phyloP scores from a whole-genome alignment of 2,113 vertebrate species.

The Scortum barcoo region DNA sequence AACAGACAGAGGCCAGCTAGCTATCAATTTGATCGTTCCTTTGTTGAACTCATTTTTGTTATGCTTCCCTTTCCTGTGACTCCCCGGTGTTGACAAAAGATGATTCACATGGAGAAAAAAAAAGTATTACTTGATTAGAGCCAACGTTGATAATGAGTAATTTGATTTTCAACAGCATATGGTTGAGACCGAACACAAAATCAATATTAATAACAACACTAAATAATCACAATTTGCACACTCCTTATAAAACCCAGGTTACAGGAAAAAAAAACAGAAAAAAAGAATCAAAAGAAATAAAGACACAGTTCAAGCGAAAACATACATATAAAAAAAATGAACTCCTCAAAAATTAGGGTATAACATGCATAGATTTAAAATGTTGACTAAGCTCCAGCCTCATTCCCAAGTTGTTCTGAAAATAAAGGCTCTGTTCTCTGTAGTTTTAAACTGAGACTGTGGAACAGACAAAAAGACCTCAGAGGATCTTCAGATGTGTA shows the following conservation, averaged over 20 bases:
- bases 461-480: background rate
- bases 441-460: no score
- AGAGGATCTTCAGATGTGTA: background rate
- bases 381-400: no score
- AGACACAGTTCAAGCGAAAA: no score
- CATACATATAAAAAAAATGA: no score
- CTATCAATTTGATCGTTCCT: background rate
- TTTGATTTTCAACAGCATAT: background rate
- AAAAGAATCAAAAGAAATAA: no score
- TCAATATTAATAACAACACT: background rate
- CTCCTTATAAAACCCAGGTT: background rate
- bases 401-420: background rate
- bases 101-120: background rate
- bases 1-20: slow-evolving; percentile 7
- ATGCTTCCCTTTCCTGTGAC: background rate
- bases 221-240: background rate
- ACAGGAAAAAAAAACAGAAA: no score
- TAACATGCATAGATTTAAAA: background rate
- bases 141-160: background rate
- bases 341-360: no score
- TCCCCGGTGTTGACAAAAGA: background rate
- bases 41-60: background rate
- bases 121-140: background rate
- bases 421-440: no score
- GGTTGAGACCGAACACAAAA: background rate